phyloP scores from a whole-genome alignment of 1,140 invertebrate species.

The Samia ricini region DNA sequence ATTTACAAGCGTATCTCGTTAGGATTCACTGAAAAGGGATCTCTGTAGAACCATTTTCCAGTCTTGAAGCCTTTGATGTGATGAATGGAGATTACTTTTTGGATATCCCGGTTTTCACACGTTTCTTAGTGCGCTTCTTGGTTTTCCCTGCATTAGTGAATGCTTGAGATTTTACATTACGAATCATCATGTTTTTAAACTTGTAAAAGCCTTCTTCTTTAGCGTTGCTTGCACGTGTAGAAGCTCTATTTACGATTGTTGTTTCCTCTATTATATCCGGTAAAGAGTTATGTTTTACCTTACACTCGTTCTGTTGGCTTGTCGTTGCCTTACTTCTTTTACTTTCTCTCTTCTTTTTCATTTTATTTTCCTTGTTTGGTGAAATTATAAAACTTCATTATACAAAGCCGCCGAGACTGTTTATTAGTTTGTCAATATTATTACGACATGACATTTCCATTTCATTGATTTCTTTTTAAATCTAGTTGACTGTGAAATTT shows the following conservation, averaged over 20 bases:
- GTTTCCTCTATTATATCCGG: constrained; percentile 9
- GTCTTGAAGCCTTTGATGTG: constrained; percentile 19
- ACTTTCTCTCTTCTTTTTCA: constrained; percentile 29
- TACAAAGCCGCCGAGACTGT: constrained; percentile 28
- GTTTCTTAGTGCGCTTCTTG: constrained; percentile 25
- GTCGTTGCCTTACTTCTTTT: constrained; percentile 21
- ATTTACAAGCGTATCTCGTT: constrained; percentile 27
- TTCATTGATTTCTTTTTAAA: background rate
- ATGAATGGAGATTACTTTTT: constrained; percentile 36
- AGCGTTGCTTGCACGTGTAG: constrained; percentile 28
- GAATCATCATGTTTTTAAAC: constrained; percentile 37
- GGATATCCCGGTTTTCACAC: constrained; percentile 23
- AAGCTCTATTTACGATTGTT: constrained; percentile 4
- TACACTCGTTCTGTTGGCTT: constrained; percentile 20
- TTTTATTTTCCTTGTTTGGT: background rate
- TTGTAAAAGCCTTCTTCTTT: constrained; percentile 39
- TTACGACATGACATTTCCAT: constrained; percentile 9
- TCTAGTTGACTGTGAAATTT: background rate
- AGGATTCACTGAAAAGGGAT: constrained; percentile 27
- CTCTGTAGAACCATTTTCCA: constrained; percentile 12
- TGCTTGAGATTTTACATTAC: constrained; percentile 29
- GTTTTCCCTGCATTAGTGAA: constrained; percentile 12
- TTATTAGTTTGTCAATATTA: constrained; percentile 21
- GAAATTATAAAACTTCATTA: constrained; percentile 19
- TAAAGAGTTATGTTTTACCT: constrained; percentile 13